Base-by-base conservation (phyloP, 2,888 invertebrate genomes). In the Aquatica leii region DNA sequence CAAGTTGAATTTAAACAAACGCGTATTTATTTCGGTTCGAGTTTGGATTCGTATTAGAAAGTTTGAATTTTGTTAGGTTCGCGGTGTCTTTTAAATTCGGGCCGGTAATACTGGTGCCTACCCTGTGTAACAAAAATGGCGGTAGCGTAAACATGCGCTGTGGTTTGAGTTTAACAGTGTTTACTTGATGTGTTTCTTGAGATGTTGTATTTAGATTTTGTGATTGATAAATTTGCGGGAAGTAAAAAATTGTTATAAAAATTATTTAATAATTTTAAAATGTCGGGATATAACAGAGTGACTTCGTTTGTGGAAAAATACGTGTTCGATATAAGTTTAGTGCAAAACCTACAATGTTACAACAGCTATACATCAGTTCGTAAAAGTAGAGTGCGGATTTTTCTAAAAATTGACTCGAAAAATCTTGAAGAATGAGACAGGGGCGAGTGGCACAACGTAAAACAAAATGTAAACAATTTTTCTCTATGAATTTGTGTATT, bases 371-470 rank as follows among this genome's bases (percentile, higher is more conserved):
- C 72, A 72, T 71, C 68, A 67, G 69, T 62, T 70, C 62, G 59
- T 65, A 59, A 67, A 68, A 75, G 73, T 72, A 74, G 72, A 74
- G 70, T 76, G 73, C 77, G 76, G 77, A 78, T 77, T 77, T 76
- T 74, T 75, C 72, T 76, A 75, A 76, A 76, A 75, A 78, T 71
- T 73, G 75, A 74, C 72, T 74, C 59, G 62, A 46, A 61, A 58
- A 79, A 76, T 73, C 74, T 76, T 76, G 76, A 80, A 83, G 80
- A 80, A 84, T 84, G 84, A 84, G 84, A 80, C 84, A 84, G 80
- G 84, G 84, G 78, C 84, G 84, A 73, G 83, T 83, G 76, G 84
- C 83, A 73, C 83, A 84, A 78, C 82, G 84, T 75, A 85, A 82
- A 80, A 82, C 84, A 79, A 84, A 84, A 84, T 84, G 84, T 85